Percentiles rank a stretch among this genome's conserved stretches.
phyloP scores from a whole-genome alignment of 1,140 invertebrate genomes.

The Drosophila insularis region DNA sequence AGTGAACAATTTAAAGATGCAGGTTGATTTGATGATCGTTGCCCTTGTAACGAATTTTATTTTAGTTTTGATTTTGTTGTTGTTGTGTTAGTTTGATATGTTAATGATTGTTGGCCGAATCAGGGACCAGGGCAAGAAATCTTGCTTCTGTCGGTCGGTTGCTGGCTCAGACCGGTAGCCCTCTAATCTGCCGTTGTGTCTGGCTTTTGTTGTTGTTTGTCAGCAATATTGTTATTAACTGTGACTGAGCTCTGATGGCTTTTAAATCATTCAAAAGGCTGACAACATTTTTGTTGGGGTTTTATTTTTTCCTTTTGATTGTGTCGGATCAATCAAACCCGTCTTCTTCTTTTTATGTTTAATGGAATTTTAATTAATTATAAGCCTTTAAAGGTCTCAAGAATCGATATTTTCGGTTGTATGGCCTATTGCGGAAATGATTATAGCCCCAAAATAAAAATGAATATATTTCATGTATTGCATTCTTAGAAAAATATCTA shows the following conservation, averaged over 20 bases:
- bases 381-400: conserved; percentile 52
- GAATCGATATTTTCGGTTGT: not conserved
- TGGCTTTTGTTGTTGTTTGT: conserved; percentile 35
- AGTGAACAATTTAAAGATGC: conserved; percentile 2
- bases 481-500: no score
- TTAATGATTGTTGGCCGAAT: conserved; percentile 63
- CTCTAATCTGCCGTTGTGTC: conserved; percentile 48
- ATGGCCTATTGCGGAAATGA: not conserved
- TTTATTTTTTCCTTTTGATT: conserved; percentile 4
- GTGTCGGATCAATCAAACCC: conserved; percentile 45
- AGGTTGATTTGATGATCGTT: conserved; percentile 27
- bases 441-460: not conserved
- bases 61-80: not conserved
- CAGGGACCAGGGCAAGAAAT: conserved; percentile 24
- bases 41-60: conserved; percentile 73
- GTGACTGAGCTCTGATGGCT: conserved; percentile 56
- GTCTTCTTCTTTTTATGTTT: conserved; percentile 35
- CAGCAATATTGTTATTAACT: conserved; percentile 26
- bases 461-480: no score
- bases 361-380: conserved; percentile 78
- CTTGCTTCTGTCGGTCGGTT: conserved; percentile 19
- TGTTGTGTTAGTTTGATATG: conserved; percentile 46
- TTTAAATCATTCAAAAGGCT: conserved; percentile 60
- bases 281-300: not conserved
- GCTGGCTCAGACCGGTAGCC: conserved; percentile 46